Conservation (phyloP, 2,113 vertebrate genomes). For the Echinops telfairi region DNA sequence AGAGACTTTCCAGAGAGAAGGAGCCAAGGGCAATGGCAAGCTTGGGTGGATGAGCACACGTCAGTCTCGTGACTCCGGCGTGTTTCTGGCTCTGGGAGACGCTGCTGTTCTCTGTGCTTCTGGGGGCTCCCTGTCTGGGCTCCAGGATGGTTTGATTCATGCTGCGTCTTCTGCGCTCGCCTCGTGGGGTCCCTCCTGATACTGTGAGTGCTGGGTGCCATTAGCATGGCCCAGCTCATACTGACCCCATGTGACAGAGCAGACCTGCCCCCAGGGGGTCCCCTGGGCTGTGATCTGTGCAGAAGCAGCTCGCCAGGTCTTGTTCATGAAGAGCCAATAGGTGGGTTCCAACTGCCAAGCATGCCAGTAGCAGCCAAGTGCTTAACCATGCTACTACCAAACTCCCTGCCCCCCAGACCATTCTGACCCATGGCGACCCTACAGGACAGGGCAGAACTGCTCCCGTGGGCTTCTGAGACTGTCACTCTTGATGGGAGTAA, state of each 20-base stretch:
- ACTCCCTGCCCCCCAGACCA: too few relatives aligned
- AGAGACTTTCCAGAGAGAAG: neutral
- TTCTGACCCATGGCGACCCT: too few relatives aligned
- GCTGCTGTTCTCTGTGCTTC: rapidly evolving
- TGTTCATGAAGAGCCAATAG: neutral
- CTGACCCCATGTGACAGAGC: neutral
- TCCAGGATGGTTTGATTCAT: neutral
- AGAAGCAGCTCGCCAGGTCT: neutral
- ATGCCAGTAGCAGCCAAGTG: neutral
- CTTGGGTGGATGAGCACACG: neutral
- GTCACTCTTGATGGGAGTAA: too few relatives aligned
- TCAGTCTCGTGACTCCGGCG: rapidly evolving
- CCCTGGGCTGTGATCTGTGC: neutral
- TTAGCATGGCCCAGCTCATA: neutral
- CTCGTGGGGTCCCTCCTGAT: neutral
- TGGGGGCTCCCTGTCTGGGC: neutral
- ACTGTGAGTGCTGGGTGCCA: neutral
- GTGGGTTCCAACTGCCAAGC: neutral
- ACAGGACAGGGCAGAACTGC: too few relatives aligned
- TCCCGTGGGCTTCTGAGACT: too few relatives aligned
- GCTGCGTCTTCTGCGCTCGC: neutral
- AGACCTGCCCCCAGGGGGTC: neutral
- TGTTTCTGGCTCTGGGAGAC: neutral
- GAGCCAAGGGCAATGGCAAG: neutral
- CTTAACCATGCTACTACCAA: too few relatives aligned